Conservation (phyloP, 2,888 invertebrate species). For the Lycocerus yunnanus region DNA sequence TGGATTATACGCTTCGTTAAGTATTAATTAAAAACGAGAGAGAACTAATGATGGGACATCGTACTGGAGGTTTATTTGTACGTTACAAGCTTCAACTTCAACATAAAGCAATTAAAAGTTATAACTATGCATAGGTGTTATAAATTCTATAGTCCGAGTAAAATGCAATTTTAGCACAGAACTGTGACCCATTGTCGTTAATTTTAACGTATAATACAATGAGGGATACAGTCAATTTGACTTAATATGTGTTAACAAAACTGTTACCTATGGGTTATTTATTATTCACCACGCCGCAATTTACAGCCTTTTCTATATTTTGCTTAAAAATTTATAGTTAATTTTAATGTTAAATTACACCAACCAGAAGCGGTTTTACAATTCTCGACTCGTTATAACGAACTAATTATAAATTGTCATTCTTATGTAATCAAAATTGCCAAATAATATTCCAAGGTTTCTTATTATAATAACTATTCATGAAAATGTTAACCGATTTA, state of each 20-base stretch:
- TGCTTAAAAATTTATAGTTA: background rate
- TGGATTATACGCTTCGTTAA: conserved; percentile 13
- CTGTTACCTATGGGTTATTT: conserved; percentile 15
- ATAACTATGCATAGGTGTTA: conserved; percentile 28
- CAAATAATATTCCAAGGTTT: background rate
- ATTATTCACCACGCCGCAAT: background rate
- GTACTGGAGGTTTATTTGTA: background rate
- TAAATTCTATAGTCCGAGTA: conserved; percentile 24
- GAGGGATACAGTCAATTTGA: conserved; percentile 27
- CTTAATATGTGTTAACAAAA: conserved; percentile 21
- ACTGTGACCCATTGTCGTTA: conserved; percentile 26
- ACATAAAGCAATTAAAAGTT: conserved; percentile 30
- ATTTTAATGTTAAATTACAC: background rate
- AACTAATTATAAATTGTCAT: background rate
- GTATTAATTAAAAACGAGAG: conserved; percentile 15
- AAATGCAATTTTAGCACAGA: conserved; percentile 25
- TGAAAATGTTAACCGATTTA: too few species aligned
- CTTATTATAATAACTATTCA: too few species aligned
- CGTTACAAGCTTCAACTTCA: conserved; percentile 3
- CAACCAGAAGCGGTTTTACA: background rate
- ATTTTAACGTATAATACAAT: conserved; percentile 27
- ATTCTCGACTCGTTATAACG: background rate
- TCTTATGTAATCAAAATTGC: background rate
- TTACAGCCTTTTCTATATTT: background rate
- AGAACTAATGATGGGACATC: background rate